phyloP scores from a whole-genome alignment of 2,113 vertebrate genomes.

The Paracanthobrama guichenoti region DNA sequence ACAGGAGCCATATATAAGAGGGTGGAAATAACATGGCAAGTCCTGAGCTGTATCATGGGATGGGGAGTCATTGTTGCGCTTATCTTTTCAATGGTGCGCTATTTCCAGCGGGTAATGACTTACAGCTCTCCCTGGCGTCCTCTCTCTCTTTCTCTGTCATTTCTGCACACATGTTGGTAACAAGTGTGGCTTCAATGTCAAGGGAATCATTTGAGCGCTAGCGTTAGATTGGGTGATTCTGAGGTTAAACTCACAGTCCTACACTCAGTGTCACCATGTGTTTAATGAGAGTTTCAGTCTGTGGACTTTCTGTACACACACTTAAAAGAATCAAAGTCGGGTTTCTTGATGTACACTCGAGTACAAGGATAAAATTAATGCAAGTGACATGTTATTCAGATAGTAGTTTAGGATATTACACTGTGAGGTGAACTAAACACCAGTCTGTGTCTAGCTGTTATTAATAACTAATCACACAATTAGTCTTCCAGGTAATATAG shows the following conservation, averaged over 20 bases:
- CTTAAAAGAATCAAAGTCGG: neutral
- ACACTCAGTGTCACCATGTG: slow-evolving; percentile 31
- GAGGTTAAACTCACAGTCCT: slow-evolving; percentile 40
- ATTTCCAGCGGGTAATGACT: slow-evolving; percentile 84
- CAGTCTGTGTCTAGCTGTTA: neutral
- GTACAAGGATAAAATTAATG: neutral
- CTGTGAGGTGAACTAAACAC: neutral
- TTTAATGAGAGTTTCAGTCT: slow-evolving; percentile 28
- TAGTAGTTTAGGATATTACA: neutral
- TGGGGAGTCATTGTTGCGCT: slow-evolving; percentile 87
- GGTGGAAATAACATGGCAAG: slow-evolving; percentile 84
- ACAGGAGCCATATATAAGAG: slow-evolving; percentile 87
- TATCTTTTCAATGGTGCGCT: slow-evolving; percentile 86
- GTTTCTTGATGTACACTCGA: neutral
- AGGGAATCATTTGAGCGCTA: slow-evolving; percentile 52
- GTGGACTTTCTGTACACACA: neutral
- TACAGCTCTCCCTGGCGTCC: slow-evolving; percentile 71
- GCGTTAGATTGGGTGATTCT: slow-evolving; percentile 39
- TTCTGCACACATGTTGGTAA: slow-evolving; percentile 41
- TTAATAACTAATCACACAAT: slow-evolving; percentile 8
- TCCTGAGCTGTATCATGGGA: slow-evolving; percentile 85
- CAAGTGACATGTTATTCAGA: neutral
- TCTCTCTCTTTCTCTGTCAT: slow-evolving; percentile 45
- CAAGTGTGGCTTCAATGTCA: slow-evolving; percentile 45
- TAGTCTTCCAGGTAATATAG: neutral